These are phyloP conservation scores for Branchinecta lynchi DNA, from an alignment of 1,140 invertebrate species.

Conservation along the genomic window DNA sequence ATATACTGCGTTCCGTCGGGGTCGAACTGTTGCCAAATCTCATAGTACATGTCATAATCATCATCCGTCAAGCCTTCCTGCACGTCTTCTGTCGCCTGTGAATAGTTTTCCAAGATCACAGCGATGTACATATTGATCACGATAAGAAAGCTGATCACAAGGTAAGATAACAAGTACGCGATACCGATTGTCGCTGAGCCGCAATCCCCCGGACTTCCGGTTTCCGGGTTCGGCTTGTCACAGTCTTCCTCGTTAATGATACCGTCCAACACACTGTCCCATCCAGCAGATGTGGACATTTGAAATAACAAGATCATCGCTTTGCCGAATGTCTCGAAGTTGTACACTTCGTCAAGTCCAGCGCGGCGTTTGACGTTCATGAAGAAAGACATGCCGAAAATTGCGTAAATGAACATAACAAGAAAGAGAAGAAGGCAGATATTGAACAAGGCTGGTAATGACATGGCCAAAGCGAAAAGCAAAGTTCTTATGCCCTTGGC, in stretches of 20 bases:
- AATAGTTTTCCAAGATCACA: conserved; percentile 97
- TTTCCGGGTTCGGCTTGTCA: conserved; percentile 64
- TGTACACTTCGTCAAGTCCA: conserved; percentile 90
- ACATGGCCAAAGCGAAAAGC: conserved; percentile 94
- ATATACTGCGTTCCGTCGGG: conserved; percentile 96
- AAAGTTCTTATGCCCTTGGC: conserved; percentile 94
- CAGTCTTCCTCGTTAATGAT: conserved; percentile 93
- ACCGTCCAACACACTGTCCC: conserved; percentile 86
- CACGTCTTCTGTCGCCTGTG: conserved; percentile 92
- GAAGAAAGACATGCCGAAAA: conserved; percentile 99
- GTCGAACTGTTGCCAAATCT: conserved; percentile 97
- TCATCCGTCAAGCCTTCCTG: conserved; percentile 95
- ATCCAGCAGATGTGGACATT: conserved; percentile 96
- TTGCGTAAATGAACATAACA: conserved; percentile 98
- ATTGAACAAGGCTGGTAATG: conserved; percentile 92
- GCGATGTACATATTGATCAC: conserved; percentile 99
- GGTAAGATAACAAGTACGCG: conserved; percentile 81
- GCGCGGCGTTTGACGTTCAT: conserved; percentile 83
- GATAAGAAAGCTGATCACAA: conserved; percentile 95
- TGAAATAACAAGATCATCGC: conserved; percentile 96
- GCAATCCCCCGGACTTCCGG: conserved; percentile 74
- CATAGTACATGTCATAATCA: conserved; percentile 99
- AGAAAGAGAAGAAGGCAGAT: conserved; percentile 93
- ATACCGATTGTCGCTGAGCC: conserved; percentile 83
- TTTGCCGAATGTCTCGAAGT: conserved; percentile 96